A percentile compares a stretch with the other conserved stretches of the same genome.
These are phyloP conservation scores for Drosophila trichaetosa DNA, from an alignment of 2,888 invertebrate genomes.

Conservation along the genomic window DNA sequence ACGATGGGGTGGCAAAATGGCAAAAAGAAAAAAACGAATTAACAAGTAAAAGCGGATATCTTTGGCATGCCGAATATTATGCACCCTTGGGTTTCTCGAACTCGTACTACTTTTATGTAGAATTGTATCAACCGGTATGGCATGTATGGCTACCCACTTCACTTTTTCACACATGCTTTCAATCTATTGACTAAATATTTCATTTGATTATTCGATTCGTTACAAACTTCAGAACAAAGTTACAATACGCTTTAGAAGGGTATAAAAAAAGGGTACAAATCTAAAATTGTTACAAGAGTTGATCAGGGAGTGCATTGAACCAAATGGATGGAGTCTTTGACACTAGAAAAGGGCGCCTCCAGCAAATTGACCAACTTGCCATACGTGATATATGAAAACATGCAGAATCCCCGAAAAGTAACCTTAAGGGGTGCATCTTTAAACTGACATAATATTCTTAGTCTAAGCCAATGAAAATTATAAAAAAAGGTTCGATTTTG, in stretches of 20 bases:
- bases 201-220: fast-evolving
- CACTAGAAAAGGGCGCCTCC: constrained; percentile 20
- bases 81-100: not conserved
- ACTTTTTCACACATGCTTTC: too few species aligned
- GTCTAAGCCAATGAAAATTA: not conserved
- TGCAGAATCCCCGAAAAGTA: not conserved
- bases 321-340: constrained; percentile 9
- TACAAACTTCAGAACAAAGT: not conserved
- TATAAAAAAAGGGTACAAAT: constrained; percentile 5
- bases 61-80: not conserved
- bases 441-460: not conserved
- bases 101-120: too few species aligned
- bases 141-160: not conserved
- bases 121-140: not conserved
- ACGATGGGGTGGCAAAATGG: constrained; percentile 41
- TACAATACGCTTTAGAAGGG: not conserved
- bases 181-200: not conserved
- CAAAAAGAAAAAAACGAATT: constrained; percentile 18
- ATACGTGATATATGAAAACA: constrained; percentile 15
- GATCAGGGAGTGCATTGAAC: constrained; percentile 25
- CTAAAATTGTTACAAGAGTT: constrained; percentile 1
- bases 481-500: not conserved
- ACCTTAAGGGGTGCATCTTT: not conserved
- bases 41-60: not conserved
- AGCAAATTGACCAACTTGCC: constrained; percentile 40